phyloP scores from a whole-genome alignment of 2,888 invertebrate genomes.

The Petrolisthes cinctipes region DNA sequence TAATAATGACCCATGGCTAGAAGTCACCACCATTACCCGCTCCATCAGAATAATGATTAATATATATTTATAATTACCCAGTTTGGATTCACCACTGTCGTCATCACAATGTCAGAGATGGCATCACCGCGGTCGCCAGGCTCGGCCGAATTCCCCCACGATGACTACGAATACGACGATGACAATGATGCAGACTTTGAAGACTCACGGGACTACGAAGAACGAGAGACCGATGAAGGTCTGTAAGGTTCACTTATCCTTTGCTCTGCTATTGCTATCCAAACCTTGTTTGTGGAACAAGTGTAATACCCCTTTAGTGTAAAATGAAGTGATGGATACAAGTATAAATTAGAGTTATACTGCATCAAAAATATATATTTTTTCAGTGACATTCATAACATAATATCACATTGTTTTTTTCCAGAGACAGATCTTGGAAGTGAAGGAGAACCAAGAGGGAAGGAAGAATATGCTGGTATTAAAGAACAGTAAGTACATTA shows the following conservation, averaged over 20 bases:
- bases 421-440: conserved; percentile 53
- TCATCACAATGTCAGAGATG: conserved; percentile 35
- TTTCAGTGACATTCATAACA: no score
- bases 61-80: not conserved
- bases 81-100: not conserved
- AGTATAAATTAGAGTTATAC: no score
- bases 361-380: no score
- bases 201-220: conserved; percentile 53
- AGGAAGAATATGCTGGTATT: conserved; percentile 61
- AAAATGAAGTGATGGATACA: no score
- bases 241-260: not conserved
- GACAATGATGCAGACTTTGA: conserved; percentile 57
- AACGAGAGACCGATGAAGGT: conserved; percentile 56
- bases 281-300: not conserved
- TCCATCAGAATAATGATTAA: no score
- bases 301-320: no score
- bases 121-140: conserved; percentile 51
- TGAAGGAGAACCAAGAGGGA: conserved; percentile 57
- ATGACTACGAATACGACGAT: conserved; percentile 51
- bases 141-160: conserved; percentile 45
- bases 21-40: no score
- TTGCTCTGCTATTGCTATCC: not conserved
- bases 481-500: conserved; percentile 58
- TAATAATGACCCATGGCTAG: no score
- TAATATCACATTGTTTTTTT: not conserved